A percentile compares a stretch with the other conserved stretches of the same genome.
phyloP scores from a whole-genome alignment of 2,113 vertebrate genomes.

The Chelonoidis abingdonii region DNA sequence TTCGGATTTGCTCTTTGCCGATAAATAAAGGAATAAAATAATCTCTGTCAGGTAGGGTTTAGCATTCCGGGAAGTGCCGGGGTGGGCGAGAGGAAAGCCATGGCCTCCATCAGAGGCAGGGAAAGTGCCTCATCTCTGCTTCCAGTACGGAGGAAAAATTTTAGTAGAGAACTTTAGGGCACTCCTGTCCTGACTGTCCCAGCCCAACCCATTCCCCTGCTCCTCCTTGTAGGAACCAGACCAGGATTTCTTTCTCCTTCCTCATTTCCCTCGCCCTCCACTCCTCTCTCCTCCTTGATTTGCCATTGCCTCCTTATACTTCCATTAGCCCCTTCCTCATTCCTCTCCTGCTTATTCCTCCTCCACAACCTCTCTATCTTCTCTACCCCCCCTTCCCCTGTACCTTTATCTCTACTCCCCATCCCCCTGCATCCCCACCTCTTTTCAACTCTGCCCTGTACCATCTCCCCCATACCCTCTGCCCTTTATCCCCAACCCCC shows the following conservation, averaged over 20 bases:
- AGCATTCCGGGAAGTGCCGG: neutral
- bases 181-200: neutral
- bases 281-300: neutral
- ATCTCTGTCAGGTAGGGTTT: neutral
- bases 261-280: neutral
- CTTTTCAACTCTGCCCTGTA: neutral
- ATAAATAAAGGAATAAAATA: neutral
- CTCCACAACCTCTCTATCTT: neutral
- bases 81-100: too few relatives aligned
- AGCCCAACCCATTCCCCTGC: neutral
- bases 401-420: too few relatives aligned
- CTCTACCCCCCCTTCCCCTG: neutral
- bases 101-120: neutral
- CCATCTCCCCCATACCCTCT: too few relatives aligned
- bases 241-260: neutral
- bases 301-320: neutral
- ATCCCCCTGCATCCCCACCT: neutral
- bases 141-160: neutral
- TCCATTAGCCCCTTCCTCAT: neutral
- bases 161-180: neutral
- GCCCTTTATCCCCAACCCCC: too few relatives aligned
- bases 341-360: neutral
- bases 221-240: neutral
- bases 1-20: neutral
- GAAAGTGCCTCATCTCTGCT: neutral